Evolutionary conservation across 2,113 vertebrate species (phyloP).

Genomic region (Origma solitaria): DNA sequence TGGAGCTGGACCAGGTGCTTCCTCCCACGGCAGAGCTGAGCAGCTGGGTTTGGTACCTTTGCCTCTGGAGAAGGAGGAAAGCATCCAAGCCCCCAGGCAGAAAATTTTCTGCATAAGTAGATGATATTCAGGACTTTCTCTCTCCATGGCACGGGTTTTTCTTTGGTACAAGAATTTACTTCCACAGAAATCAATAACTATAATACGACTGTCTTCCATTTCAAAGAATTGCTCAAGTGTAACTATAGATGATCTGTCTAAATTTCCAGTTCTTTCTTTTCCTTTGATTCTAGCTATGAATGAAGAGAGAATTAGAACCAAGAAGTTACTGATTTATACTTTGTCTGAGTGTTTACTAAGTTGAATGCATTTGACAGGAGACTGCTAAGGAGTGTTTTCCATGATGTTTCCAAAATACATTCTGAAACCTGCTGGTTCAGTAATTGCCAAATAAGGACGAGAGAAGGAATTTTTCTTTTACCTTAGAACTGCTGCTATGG

Average conservation of each 20-base stretch:
- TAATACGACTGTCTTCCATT: not conserved
- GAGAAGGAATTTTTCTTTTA: not conserved
- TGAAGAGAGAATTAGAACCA: not conserved
- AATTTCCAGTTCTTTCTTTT: not conserved
- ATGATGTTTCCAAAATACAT: not conserved
- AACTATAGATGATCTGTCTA: not conserved
- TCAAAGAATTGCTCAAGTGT: not conserved
- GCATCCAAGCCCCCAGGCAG: fast-evolving
- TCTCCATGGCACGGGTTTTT: not conserved
- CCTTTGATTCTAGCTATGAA: not conserved
- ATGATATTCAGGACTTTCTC: not conserved
- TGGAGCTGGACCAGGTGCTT: not conserved
- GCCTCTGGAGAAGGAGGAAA: not conserved
- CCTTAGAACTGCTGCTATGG: not conserved
- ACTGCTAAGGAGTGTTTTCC: not conserved
- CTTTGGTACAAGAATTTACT: not conserved
- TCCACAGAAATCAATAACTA: not conserved
- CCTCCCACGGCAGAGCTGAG: fast-evolving
- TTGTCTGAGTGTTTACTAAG: not conserved
- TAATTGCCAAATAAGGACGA: not conserved
- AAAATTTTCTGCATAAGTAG: not conserved
- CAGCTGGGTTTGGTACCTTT: not conserved
- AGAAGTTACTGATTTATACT: not conserved
- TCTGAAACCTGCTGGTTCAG: not conserved
- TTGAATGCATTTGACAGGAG: not conserved